A percentile compares a stretch with the other conserved stretches of the same genome.
These are phyloP conservation scores for Aproaerema taeniolella DNA, from an alignment of 2,888 invertebrate genomes.

Conservation along the genomic window DNA sequence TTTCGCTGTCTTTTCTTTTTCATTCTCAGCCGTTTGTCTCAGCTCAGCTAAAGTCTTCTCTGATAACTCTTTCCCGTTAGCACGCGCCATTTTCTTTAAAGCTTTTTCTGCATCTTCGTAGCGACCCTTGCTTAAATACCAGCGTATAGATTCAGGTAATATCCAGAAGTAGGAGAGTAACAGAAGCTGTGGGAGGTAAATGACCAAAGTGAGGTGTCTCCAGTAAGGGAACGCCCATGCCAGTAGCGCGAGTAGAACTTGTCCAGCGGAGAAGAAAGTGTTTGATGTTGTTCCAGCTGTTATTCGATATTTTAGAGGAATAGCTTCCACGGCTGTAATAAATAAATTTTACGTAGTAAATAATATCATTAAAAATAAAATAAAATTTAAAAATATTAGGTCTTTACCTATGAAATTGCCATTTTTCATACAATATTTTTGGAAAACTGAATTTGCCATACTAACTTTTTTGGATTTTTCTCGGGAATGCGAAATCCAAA, in stretches of 20 bases:
- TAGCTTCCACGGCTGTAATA: constrained; percentile 63
- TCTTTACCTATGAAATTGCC: no score
- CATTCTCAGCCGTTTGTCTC: neutral
- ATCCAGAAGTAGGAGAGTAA: constrained; percentile 78
- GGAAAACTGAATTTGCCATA: no score
- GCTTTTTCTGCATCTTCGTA: constrained; percentile 67
- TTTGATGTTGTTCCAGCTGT: neutral
- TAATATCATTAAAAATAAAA: neutral
- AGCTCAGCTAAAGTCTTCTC: constrained; percentile 58
- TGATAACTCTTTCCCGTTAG: constrained; percentile 5
- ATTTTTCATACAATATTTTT: no score
- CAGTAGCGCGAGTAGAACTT: constrained; percentile 21
- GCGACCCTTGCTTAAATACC: constrained; percentile 79
- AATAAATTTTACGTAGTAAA: neutral
- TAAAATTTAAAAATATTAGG: neutral
- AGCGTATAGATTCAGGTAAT: constrained; percentile 80
- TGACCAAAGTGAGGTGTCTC: constrained; percentile 74
- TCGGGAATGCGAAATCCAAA: no score
- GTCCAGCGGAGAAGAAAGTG: constrained; percentile 1
- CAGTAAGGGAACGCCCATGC: constrained; percentile 80
- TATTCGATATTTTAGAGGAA: constrained; percentile 49
- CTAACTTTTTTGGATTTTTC: no score
- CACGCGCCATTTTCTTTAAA: constrained; percentile 3
- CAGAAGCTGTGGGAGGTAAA: constrained; percentile 79
- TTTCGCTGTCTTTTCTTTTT: neutral